These are phyloP conservation scores for Eupeodes luniger DNA, from an alignment of 2,888 invertebrate genomes.

Conservation along the genomic window DNA sequence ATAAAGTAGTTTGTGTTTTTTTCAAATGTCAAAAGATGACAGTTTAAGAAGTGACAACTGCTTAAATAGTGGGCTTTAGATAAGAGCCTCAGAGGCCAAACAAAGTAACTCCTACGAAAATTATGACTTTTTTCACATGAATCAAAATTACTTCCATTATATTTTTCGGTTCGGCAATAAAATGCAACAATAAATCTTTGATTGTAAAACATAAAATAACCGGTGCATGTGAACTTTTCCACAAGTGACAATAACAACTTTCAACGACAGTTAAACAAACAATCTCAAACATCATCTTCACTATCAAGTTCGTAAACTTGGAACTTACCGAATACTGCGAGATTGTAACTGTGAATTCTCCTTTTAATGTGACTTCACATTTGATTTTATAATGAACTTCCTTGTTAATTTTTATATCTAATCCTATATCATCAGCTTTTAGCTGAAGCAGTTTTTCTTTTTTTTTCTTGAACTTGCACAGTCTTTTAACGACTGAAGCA, in stretches of 20 bases:
- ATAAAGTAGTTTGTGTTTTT: too few species aligned
- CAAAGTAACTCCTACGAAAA: too few species aligned
- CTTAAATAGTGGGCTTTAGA: too few species aligned
- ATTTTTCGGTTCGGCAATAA: not conserved
- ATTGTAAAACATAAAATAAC: not conserved
- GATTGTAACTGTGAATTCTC: slow-evolving; percentile 19
- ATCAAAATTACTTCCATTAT: too few species aligned
- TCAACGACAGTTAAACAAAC: not conserved
- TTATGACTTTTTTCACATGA: too few species aligned
- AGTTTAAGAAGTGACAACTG: too few species aligned
- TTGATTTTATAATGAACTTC: slow-evolving; percentile 41
- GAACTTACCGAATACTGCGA: not conserved
- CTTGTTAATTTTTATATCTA: slow-evolving; percentile 57
- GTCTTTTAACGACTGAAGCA: slow-evolving; percentile 19
- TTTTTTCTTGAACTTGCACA: slow-evolving; percentile 16
- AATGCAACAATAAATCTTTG: not conserved
- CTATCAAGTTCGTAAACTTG: slow-evolving; percentile 62
- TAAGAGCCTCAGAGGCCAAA: too few species aligned
- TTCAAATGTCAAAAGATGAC: too few species aligned
- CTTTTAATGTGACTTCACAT: slow-evolving; percentile 24
- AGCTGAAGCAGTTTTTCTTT: not conserved
- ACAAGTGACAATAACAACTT: not conserved
- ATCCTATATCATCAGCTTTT: not conserved
- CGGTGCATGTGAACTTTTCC: slow-evolving; percentile 30
- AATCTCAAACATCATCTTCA: slow-evolving; percentile 24